Conservation (phyloP, 2,113 vertebrate genomes). For the Strigops habroptila region DNA sequence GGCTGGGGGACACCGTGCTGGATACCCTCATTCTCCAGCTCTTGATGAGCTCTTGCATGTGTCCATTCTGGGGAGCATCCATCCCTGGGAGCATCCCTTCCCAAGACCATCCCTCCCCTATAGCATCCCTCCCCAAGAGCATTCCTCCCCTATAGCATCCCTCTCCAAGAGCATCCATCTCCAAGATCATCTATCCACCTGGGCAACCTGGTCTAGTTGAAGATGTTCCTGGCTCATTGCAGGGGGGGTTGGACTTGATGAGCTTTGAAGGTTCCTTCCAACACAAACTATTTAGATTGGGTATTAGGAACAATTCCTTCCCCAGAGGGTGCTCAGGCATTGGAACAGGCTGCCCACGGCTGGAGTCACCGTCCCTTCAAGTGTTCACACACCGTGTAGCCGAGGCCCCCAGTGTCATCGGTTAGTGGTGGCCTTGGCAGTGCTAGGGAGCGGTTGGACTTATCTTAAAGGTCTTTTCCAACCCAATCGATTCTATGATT, state of each 20-base stretch:
- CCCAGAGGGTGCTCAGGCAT: neutral
- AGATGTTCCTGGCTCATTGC: neutral
- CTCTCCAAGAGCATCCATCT: neutral
- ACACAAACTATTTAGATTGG: neutral
- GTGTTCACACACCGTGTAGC: neutral
- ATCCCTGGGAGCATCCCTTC: too few relatives aligned
- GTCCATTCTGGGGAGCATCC: accelerated
- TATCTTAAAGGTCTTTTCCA: neutral
- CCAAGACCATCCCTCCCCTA: accelerated
- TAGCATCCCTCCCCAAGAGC: too few relatives aligned
- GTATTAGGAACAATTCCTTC: neutral
- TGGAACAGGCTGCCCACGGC: neutral
- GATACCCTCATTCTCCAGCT: accelerated
- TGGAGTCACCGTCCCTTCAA: neutral
- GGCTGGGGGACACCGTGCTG: accelerated
- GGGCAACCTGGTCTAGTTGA: neutral
- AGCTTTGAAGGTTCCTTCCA: neutral
- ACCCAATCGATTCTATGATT: neutral
- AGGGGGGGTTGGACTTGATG: neutral
- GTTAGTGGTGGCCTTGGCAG: neutral
- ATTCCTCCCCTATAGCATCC: too few relatives aligned
- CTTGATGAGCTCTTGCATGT: accelerated
- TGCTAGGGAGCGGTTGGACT: neutral
- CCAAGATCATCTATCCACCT: neutral
- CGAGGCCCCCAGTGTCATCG: neutral